Evolutionary conservation across 2,113 vertebrate species (phyloP).

Genomic region (Scomber japonicus): DNA sequence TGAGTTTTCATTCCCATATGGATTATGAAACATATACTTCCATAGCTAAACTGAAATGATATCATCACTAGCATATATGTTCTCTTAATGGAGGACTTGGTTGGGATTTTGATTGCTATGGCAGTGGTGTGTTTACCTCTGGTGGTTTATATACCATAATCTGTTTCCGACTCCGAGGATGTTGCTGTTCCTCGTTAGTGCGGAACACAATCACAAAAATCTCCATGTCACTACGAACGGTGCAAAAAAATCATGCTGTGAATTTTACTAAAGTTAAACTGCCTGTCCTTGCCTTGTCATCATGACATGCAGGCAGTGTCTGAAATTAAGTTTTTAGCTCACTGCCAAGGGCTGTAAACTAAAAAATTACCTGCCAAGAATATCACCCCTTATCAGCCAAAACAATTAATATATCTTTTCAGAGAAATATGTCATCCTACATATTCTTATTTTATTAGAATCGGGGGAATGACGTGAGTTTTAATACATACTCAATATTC

Average conservation of each 20-base stretch:
- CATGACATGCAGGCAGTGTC: slow-evolving; percentile 48
- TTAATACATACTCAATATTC: slow-evolving; percentile 27
- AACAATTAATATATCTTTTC: slow-evolving; percentile 45
- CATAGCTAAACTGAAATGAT: slow-evolving; percentile 32
- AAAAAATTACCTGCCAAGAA: slow-evolving; percentile 69
- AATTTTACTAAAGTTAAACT: slow-evolving; percentile 60
- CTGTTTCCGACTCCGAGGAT: slow-evolving; percentile 44
- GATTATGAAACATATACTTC: slow-evolving; percentile 31
- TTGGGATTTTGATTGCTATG: slow-evolving; percentile 58
- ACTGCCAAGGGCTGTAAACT: slow-evolving; percentile 51
- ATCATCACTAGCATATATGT: background rate
- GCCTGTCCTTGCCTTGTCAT: slow-evolving; percentile 49
- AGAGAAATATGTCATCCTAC: slow-evolving; percentile 29
- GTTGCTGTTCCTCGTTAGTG: slow-evolving; percentile 49
- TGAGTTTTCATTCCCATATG: slow-evolving; percentile 4
- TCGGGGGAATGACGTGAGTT: slow-evolving; percentile 8
- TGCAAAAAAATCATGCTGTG: slow-evolving; percentile 32
- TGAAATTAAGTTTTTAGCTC: slow-evolving; percentile 67
- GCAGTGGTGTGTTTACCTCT: slow-evolving; percentile 53
- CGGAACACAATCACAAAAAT: slow-evolving; percentile 53
- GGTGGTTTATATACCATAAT: slow-evolving; percentile 57
- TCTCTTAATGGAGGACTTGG: slow-evolving; percentile 12
- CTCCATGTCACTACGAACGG: slow-evolving; percentile 36
- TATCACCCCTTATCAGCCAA: slow-evolving; percentile 56
- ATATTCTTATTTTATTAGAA: slow-evolving; percentile 11